Evolutionary conservation across 2,888 invertebrate genomes (phyloP), one percentile per base, ranked within the genome.

Genomic region (Phymatocera aterrima): DNA sequence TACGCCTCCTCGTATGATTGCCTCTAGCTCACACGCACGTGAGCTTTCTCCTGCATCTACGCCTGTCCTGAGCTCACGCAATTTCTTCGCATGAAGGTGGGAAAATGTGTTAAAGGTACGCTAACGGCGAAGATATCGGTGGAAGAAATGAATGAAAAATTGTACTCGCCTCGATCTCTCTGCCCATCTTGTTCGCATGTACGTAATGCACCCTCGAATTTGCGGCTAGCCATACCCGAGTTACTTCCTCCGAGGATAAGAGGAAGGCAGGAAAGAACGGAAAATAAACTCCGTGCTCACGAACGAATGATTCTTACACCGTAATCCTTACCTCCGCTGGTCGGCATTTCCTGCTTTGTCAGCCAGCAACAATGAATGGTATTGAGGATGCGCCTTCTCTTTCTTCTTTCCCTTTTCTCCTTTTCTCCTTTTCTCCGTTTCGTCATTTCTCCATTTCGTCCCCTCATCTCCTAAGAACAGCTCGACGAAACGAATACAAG

Each of bases 381-480:
- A 75, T 75, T 60, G 75, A 75, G 43, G 75, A 57, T 48, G 61
- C 61, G 28, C 77, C 57, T 80, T 79, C 77, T 78, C 77, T 65
- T 72, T 75, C 78, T 65, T 78, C 70, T 77, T 60, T 74, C 74
- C 77, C 78, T 77, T 77, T 70, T 80, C 81, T 81, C 83, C 83
- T 77, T 43, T 15, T n/a, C 18, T 48, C 40, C 64, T 78, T 74
- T 79, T 77, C 70, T 78, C 48, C 72, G n/a, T 46, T 43, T 46
- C n/a, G n/a, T n/a, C n/a, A n/a, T n/a, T 46, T 68, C 24, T 46
- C 43, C 43, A 24, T 40, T 12, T 46, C 43, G 12, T 68, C 40
- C 40, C 46, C 43, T 2, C 48, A 72, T 18, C 72, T 34, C 72
- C 51, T 72, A 72, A 51, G 72, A 72, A 72, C 72, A 72, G 72